A percentile compares a stretch with the other conserved stretches of the same genome.
phyloP scores from a whole-genome alignment of 2,888 invertebrate species.

The Empis stercorea region DNA sequence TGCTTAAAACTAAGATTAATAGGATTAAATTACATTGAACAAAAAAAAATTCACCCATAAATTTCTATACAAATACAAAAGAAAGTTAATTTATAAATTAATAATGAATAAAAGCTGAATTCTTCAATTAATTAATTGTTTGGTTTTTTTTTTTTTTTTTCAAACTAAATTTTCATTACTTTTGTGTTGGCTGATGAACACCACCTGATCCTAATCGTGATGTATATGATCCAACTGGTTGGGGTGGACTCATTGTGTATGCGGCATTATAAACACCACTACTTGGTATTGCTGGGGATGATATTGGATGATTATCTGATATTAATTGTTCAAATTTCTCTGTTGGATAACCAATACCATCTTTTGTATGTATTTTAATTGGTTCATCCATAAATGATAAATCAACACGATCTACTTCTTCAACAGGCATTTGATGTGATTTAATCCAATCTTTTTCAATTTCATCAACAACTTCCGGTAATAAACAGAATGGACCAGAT shows the following conservation, averaged over 20 bases:
- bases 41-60: too few relatives aligned
- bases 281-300: constrained; percentile 13
- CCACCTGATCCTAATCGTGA: not conserved
- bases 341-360: constrained; percentile 35
- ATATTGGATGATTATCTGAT: constrained; percentile 22
- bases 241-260: constrained; percentile 24
- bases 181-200: not conserved
- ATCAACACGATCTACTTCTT: constrained; percentile 30
- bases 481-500: constrained; percentile 66
- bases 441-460: constrained; percentile 44
- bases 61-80: too few relatives aligned
- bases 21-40: too few relatives aligned
- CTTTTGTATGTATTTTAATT: constrained; percentile 40
- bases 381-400: constrained; percentile 36
- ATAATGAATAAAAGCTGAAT: too few relatives aligned
- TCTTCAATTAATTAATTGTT: too few relatives aligned
- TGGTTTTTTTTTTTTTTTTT: too few relatives aligned
- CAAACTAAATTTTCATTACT: not conserved
- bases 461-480: constrained; percentile 55
- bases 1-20: too few relatives aligned
- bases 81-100: too few relatives aligned
- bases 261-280: constrained; percentile 23
- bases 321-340: constrained; percentile 31
- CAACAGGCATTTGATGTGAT: constrained; percentile 35
- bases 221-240: constrained; percentile 9